These are phyloP conservation scores for Patella depressa DNA, from an alignment of 2,888 invertebrate genomes.

Conservation along the genomic window DNA sequence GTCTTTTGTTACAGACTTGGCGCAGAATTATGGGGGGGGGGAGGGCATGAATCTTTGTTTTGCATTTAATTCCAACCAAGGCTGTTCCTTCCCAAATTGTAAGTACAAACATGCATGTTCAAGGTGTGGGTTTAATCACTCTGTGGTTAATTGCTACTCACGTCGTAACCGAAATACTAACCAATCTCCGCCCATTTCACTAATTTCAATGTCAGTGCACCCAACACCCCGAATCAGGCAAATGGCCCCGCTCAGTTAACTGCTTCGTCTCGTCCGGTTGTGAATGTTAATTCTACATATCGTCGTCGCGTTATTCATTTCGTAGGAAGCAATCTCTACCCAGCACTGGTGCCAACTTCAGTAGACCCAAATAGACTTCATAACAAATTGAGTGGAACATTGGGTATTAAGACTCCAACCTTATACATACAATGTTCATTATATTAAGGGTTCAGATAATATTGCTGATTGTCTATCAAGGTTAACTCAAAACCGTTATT, in stretches of 20 bases:
- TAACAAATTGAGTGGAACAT: not conserved
- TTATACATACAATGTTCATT: not conserved
- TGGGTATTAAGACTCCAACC: constrained; percentile 10
- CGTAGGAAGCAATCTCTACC: no score
- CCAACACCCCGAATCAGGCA: no score
- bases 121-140: not conserved
- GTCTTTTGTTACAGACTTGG: constrained; percentile 6
- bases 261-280: no score
- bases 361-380: no score
- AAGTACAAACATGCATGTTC: not conserved
- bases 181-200: no score
- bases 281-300: no score
- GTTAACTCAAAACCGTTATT: not conserved
- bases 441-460: constrained; percentile 17
- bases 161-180: no score
- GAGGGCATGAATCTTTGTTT: not conserved
- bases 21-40: not conserved
- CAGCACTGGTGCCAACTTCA: no score
- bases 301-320: no score
- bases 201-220: no score
- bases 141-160: no score
- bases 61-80: not conserved
- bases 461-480: not conserved
- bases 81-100: not conserved
- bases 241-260: no score